These are phyloP conservation scores for Coenonympha arcania DNA, from an alignment of 2,888 invertebrate species.

Conservation along the genomic window DNA sequence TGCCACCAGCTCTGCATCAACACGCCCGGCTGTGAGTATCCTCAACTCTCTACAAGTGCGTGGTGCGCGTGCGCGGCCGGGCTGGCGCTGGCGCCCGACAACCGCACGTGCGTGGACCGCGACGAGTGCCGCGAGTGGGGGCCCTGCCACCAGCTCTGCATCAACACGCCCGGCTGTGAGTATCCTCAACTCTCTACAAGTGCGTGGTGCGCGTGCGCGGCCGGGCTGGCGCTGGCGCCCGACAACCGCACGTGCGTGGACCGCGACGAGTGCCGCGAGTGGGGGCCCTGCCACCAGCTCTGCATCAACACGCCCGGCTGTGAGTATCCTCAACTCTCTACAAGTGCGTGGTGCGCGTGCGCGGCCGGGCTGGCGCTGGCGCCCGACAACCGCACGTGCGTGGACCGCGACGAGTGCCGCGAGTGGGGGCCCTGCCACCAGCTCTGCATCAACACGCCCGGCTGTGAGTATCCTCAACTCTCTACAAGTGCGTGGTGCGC, in stretches of 20 bases:
- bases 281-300: constrained; percentile 96
- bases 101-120: constrained; percentile 90
- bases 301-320: constrained; percentile 90
- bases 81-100: constrained; percentile 85
- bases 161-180: constrained; percentile 86
- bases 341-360: constrained; percentile 94
- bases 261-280: constrained; percentile 91
- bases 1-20: constrained; percentile 97
- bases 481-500: constrained; percentile 95
- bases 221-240: constrained; percentile 86
- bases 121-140: constrained; percentile 96
- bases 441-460: constrained; percentile 89
- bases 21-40: constrained; percentile 82
- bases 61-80: constrained; percentile 92
- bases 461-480: too few relatives aligned
- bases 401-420: constrained; percentile 91
- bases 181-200: too few relatives aligned
- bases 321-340: too few relatives aligned
- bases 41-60: constrained; percentile 95
- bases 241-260: constrained; percentile 92
- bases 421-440: constrained; percentile 98
- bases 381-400: constrained; percentile 87
- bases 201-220: constrained; percentile 94
- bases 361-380: constrained; percentile 88
- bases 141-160: constrained; percentile 95